Evolutionary conservation across 2,113 vertebrate genomes (phyloP).

Genomic region (Cavia porcellus): DNA sequence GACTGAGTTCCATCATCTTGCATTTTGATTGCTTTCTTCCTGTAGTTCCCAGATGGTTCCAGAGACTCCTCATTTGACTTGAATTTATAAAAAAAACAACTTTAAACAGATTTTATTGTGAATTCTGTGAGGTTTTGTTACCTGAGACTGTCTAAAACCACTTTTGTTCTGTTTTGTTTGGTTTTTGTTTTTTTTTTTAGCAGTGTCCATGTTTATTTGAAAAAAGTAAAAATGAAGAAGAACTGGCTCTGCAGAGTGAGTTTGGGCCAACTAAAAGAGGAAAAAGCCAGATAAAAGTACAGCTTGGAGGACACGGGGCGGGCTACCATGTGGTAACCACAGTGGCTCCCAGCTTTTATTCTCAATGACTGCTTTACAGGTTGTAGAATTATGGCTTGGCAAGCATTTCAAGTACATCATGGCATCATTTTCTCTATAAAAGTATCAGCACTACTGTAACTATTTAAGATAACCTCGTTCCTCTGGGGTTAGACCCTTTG

Average conservation of each 20-base stretch:
- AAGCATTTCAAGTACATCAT: neutral
- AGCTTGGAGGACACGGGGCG: neutral
- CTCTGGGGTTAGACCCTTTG: neutral
- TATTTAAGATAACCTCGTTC: slow-evolving; percentile 2
- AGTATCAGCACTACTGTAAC: neutral
- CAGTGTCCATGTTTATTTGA: neutral
- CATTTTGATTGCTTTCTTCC: neutral
- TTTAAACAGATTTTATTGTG: neutral
- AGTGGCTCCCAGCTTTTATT: neutral
- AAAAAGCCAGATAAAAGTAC: neutral
- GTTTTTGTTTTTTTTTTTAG: neutral
- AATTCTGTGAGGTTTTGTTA: neutral
- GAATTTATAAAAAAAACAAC: neutral
- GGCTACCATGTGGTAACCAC: neutral
- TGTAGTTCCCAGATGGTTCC: neutral
- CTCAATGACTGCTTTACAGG: neutral
- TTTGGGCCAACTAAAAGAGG: neutral
- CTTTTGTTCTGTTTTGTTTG: neutral
- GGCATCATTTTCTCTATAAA: neutral
- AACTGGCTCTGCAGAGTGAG: neutral
- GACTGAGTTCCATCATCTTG: neutral
- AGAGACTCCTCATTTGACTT: neutral
- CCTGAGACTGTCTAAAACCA: neutral
- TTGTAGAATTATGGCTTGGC: neutral
- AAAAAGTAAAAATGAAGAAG: neutral